A percentile compares a stretch with the other conserved stretches of the same genome.
phyloP scores from a whole-genome alignment of 2,888 invertebrate genomes.

The Trissoscelio sp. region DNA sequence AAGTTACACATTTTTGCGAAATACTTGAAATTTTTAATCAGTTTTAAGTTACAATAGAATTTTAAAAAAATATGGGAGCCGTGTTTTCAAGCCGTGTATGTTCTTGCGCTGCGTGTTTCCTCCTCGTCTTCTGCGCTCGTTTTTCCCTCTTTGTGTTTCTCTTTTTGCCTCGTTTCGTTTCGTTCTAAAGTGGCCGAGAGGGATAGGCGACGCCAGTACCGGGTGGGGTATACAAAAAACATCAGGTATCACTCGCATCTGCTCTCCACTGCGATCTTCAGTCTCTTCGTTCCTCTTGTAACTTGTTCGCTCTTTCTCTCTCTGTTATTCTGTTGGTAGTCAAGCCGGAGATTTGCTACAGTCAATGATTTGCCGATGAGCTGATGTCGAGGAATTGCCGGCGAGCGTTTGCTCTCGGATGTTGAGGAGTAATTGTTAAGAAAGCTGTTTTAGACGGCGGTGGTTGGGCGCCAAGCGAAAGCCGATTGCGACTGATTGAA shows the following conservation, averaged over 20 bases:
- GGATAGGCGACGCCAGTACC: constrained; percentile 55
- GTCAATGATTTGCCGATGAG: constrained; percentile 60
- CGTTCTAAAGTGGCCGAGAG: constrained; percentile 50
- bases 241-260: constrained; percentile 79
- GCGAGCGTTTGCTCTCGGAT: background rate
- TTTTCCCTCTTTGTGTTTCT: background rate
- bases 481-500: constrained; percentile 35
- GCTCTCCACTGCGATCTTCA: constrained; percentile 68
- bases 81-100: constrained; percentile 43
- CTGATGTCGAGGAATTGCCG: constrained; percentile 29
- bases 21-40: no score
- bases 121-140: constrained; percentile 36
- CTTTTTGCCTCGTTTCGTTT: constrained; percentile 49
- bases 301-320: constrained; percentile 4
- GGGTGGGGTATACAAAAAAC: constrained; percentile 45
- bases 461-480: background rate
- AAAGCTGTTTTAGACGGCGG: constrained; percentile 28
- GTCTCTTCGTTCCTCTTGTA: background rate
- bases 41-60: no score
- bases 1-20: background rate
- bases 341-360: constrained; percentile 46
- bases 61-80: no score
- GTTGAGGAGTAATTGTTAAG: constrained; percentile 43
- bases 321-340: constrained; percentile 33
- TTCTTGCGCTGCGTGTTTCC: constrained; percentile 61